Percentiles rank a stretch among this genome's conserved stretches.
Conservation (phyloP, 92 coral and sea anemone species). For the Siderastrea siderea region DNA sequence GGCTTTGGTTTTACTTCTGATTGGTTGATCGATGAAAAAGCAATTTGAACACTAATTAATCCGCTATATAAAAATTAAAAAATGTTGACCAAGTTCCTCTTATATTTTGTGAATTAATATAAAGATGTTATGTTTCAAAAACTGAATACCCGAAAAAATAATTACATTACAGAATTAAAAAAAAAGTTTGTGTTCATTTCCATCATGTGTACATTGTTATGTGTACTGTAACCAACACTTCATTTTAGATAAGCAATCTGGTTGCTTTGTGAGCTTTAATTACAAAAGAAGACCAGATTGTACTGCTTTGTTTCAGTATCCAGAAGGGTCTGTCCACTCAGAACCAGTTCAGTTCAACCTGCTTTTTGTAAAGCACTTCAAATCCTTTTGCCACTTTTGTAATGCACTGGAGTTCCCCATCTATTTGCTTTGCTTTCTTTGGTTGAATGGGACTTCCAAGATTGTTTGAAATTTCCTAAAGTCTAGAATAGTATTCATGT, state of each 20-base stretch:
- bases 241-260: neutral
- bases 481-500: slow-evolving; percentile 43
- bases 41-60: too few species aligned
- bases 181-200: slow-evolving; percentile 3
- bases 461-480: slow-evolving; percentile 2
- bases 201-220: neutral
- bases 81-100: too few species aligned
- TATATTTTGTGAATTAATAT: neutral
- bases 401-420: slow-evolving; percentile 41
- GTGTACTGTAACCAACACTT: neutral
- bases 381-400: slow-evolving; percentile 40
- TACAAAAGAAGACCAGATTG: neutral
- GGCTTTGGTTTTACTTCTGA: too few species aligned
- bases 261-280: neutral
- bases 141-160: neutral
- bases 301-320: neutral
- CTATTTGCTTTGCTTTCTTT: slow-evolving; percentile 58
- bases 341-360: slow-evolving; percentile 53
- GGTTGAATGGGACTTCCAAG: slow-evolving; percentile 32
- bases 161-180: neutral
- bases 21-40: too few species aligned
- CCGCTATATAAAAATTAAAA: too few species aligned
- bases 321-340: slow-evolving; percentile 12
- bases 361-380: slow-evolving; percentile 64
- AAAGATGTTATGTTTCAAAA: slow-evolving; percentile 10